Conservation (phyloP, 2,888 invertebrate genomes). For the Ophion ellenae region DNA sequence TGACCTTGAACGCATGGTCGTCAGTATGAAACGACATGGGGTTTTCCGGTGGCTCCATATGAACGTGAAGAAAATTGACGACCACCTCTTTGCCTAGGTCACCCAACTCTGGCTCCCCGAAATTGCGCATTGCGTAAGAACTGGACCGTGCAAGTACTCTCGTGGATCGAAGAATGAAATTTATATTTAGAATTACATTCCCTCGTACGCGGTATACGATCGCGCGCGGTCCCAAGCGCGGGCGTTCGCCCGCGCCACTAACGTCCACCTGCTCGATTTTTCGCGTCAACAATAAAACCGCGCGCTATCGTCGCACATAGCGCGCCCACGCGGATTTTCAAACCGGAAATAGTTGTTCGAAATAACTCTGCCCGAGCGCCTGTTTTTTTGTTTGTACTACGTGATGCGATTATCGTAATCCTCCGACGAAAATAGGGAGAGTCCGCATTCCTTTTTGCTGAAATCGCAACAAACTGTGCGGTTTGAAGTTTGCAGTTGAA, state of each 20-base stretch:
- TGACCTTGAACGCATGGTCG: not conserved
- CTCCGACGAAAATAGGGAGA: not conserved
- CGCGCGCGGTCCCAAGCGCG: slow-evolving; percentile 10
- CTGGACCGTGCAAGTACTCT: slow-evolving; percentile 56
- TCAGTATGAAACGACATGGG: not conserved
- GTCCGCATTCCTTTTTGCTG: not conserved
- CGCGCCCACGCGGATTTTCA: slow-evolving; percentile 41
- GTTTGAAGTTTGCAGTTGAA: not conserved
- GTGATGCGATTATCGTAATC: not conserved
- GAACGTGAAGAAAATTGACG: not conserved
- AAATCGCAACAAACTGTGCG: not conserved
- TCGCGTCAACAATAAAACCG: not conserved
- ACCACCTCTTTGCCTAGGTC: not conserved
- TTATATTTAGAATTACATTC: slow-evolving; percentile 66
- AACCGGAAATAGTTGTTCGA: slow-evolving; percentile 26
- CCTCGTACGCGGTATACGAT: slow-evolving; percentile 17
- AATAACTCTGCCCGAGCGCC: not conserved
- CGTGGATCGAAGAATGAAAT: slow-evolving; percentile 61
- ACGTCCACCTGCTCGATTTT: not conserved
- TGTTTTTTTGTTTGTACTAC: not conserved
- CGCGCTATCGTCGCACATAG: not conserved
- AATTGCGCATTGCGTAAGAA: slow-evolving; percentile 67
- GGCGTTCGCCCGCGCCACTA: slow-evolving; percentile 20
- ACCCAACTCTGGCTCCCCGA: slow-evolving; percentile 32
- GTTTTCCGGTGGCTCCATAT: not conserved